Percentiles rank a stretch among this genome's conserved stretches.
Evolutionary conservation across 2,113 vertebrate species (phyloP).

Genomic region (Rhipidura dahli): DNA sequence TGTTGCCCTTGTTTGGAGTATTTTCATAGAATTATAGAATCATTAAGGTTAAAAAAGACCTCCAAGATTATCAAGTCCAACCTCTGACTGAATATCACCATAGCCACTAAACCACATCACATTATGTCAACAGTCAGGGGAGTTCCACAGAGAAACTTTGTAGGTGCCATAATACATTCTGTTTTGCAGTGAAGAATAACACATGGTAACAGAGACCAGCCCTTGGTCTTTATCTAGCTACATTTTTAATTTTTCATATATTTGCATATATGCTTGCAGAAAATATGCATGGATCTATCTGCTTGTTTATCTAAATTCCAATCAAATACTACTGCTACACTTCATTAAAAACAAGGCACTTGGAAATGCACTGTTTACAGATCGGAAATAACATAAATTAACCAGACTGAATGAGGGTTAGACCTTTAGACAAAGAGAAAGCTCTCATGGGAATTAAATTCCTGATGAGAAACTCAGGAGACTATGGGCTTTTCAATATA

Average conservation of each 20-base stretch:
- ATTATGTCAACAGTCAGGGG: background rate
- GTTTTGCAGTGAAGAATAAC: background rate
- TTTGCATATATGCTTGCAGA: background rate
- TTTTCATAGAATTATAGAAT: background rate
- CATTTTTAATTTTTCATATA: background rate
- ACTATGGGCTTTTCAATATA: background rate
- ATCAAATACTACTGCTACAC: conserved; percentile 23
- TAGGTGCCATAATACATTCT: background rate
- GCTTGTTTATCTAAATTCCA: background rate
- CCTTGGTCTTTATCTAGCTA: background rate
- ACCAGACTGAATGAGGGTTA: background rate
- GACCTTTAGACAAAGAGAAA: background rate
- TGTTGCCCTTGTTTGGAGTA: background rate
- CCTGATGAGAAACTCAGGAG: background rate
- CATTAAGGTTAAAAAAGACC: background rate
- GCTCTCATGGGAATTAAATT: background rate
- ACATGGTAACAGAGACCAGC: background rate
- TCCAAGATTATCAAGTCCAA: background rate
- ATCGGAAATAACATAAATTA: conserved; percentile 9
- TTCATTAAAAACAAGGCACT: conserved; percentile 46
- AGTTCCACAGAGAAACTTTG: background rate
- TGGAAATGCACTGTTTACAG: conserved; percentile 2
- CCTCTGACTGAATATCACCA: background rate
- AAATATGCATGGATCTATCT: background rate
- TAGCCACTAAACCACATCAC: background rate